A percentile compares a stretch with the other conserved stretches of the same genome.
Conservation (phyloP, 2,797 vertebrate genomes). For the Tapirus indicus region DNA sequence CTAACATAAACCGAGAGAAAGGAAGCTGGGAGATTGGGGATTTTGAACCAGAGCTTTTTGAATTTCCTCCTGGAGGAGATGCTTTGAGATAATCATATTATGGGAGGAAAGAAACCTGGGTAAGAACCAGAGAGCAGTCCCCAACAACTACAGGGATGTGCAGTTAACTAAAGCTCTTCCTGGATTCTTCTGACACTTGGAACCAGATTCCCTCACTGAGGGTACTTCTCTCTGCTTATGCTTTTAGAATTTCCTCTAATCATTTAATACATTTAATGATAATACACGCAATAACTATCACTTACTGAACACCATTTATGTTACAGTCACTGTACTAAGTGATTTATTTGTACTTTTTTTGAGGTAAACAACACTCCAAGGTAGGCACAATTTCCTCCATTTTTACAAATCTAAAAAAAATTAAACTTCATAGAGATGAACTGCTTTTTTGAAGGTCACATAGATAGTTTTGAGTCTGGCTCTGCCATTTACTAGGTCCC, state of each 20-base stretch:
- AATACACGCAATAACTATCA: neutral
- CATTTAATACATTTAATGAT: neutral
- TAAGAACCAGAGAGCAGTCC: neutral
- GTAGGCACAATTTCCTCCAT: neutral
- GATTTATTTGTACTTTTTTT: neutral
- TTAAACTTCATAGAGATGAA: neutral
- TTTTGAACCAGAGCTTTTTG: neutral
- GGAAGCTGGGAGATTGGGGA: neutral
- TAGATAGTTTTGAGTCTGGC: neutral
- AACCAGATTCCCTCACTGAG: neutral
- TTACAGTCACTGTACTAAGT: neutral
- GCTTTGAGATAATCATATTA: neutral
- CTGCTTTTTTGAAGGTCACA: neutral
- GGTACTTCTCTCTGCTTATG: neutral
- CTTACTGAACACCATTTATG: neutral
- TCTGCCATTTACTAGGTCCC: neutral
- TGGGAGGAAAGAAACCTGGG: neutral
- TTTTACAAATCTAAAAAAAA: conserved; percentile 1
- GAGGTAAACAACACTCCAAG: neutral
- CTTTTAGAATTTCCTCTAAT: neutral
- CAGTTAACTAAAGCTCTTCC: neutral
- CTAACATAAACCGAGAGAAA: neutral
- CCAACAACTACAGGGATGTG: neutral
- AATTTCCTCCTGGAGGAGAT: neutral
- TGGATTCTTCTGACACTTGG: neutral